Evolutionary conservation across 2,113 vertebrate genomes (phyloP), one percentile per base, ranked within the genome.

Genomic region (Chionomys nivalis): DNA sequence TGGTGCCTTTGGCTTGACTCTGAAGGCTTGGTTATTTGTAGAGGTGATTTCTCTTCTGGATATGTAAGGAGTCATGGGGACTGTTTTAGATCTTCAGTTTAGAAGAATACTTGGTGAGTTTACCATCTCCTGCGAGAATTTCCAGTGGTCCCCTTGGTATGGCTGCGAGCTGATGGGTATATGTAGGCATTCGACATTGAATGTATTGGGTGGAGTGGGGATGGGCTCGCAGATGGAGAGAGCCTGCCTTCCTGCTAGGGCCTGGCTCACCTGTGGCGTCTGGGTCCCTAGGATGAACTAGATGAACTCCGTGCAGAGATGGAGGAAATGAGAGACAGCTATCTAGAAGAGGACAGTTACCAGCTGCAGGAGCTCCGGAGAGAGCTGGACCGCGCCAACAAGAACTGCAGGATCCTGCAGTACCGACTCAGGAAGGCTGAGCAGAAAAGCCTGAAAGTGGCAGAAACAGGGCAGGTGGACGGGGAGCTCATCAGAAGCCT

Each of bases 311-410:
- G 99, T 36, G 99, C 99, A 0, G 99, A 99, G 98, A 99, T 99
- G 99, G 99, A 99, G 98, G 99, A 99, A 98, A 99, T 99, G 98
- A 99, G 99, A 47, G 99, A 99, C 98, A 99, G 99, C 98, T 99
- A 99, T 93, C 98, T 99, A 98, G 99, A 99, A 97, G 99, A 99
- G 98, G 99, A 99, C 98, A 99, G 99, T 89, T 99, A 99, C 98
- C 99, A 99, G 98, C 98, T 99, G 96, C 99, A 99, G 99, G 99
- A 99, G 96, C 99, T 99, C 90, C 99, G 99, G 55, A 98, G 99
- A 93, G 99, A 99, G 96, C 99, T 99, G 97, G 99, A 99, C 98
- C 99, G 99, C 33, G 99, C 99, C 95, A 99, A 99, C 98, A 99
- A 99, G 98, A 99, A 99, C 98, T 99, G 99, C 98, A 99, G 99